Evolutionary conservation across 2,888 invertebrate genomes (phyloP).

Genomic region (Ariolimax columbianus): DNA sequence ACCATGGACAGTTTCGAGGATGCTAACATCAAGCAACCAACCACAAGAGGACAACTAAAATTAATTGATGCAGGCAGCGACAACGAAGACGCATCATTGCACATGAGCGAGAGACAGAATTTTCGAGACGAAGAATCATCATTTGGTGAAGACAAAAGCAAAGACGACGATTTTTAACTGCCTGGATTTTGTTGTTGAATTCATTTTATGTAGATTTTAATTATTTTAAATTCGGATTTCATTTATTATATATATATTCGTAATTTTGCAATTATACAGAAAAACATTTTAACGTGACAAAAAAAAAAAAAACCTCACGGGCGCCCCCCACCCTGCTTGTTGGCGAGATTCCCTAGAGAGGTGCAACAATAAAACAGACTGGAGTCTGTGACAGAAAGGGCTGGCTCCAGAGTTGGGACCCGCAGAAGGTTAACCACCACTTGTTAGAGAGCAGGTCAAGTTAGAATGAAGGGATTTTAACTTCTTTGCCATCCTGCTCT

Average conservation of each 20-base stretch:
- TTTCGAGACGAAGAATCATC: conserved; percentile 57
- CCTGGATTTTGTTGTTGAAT: neutral
- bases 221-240: neutral
- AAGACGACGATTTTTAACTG: conserved; percentile 64
- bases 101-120: conserved; percentile 62
- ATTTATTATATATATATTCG: neutral
- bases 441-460: too few relatives aligned
- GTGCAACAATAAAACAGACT: too few relatives aligned
- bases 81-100: conserved; percentile 67
- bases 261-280: too few relatives aligned
- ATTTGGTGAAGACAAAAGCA: conserved; percentile 58
- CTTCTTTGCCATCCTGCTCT: too few relatives aligned
- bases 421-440: too few relatives aligned
- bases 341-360: too few relatives aligned
- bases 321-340: too few relatives aligned
- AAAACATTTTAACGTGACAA: too few relatives aligned
- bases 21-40: neutral
- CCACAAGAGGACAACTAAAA: conserved; percentile 43
- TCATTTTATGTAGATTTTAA: neutral
- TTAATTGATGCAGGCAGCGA: conserved; percentile 55
- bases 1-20: neutral
- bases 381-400: too few relatives aligned
- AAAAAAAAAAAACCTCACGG: too few relatives aligned
- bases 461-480: too few relatives aligned
- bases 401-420: too few relatives aligned